These are phyloP conservation scores for Bombus balteatus DNA, from an alignment of 1,140 invertebrate species.

Conservation along the genomic window DNA sequence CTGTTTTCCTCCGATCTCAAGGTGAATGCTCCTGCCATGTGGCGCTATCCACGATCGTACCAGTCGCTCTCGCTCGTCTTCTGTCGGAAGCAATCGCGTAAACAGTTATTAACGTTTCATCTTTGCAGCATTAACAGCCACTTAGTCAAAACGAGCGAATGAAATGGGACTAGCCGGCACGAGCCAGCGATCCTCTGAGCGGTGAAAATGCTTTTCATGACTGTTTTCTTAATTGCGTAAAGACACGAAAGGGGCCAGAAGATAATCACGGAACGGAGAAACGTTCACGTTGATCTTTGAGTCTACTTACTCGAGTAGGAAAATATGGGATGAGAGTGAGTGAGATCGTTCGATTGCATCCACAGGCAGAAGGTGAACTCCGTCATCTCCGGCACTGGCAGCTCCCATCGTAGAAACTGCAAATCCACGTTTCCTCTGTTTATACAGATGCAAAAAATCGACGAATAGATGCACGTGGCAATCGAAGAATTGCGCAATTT, in stretches of 20 bases:
- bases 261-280: background rate
- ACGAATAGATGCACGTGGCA: no score
- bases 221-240: background rate
- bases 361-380: conserved; percentile 88
- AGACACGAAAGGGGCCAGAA: background rate
- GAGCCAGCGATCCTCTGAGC: background rate
- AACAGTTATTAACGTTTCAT: background rate
- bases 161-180: background rate
- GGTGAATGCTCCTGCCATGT: conserved; percentile 82
- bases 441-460: no score
- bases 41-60: conserved; percentile 85
- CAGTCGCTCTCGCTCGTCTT: conserved; percentile 84
- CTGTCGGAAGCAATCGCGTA: conserved; percentile 75
- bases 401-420: conserved; percentile 86
- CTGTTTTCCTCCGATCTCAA: conserved; percentile 83
- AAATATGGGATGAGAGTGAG: conserved; percentile 85
- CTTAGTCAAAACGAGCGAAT: background rate
- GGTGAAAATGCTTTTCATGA: conserved; percentile 6
- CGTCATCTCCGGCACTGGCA: conserved; percentile 84
- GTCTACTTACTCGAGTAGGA: conserved; percentile 87
- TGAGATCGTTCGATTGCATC: conserved; percentile 85
- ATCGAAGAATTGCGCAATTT: no score
- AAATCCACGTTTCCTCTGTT: background rate
- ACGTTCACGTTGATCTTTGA: no score
- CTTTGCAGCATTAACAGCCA: background rate